Percentiles rank a stretch among this genome's conserved stretches.
Conservation (phyloP, 2,113 vertebrate species). For the Cynoglossus semilaevis region DNA sequence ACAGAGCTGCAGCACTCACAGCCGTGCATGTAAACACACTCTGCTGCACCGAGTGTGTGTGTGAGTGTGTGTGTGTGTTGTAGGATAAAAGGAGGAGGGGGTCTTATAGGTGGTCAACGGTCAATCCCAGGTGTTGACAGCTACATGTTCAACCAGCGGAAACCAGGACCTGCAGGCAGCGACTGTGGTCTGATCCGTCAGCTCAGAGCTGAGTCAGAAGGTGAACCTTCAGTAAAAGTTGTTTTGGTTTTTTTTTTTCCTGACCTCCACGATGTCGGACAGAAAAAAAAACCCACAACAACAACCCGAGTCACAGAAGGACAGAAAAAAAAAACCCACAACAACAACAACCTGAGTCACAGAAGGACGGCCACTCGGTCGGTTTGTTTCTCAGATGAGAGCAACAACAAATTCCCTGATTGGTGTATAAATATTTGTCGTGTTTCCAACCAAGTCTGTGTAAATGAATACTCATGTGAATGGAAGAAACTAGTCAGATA, state of each 20-base stretch:
- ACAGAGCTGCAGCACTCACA: slow-evolving; percentile 44
- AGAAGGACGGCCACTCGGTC: too few species aligned
- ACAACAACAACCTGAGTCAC: too few species aligned
- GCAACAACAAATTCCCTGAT: too few species aligned
- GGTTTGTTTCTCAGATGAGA: too few species aligned
- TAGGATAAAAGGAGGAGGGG: background rate
- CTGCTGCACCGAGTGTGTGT: background rate
- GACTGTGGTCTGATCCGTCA: slow-evolving; percentile 43
- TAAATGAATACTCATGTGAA: too few species aligned
- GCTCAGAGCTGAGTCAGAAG: slow-evolving; percentile 13
- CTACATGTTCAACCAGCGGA: slow-evolving; percentile 42
- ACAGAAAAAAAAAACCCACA: too few species aligned
- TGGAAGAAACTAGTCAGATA: too few species aligned
- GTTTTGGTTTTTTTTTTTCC: slow-evolving; percentile 32
- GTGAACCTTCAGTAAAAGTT: slow-evolving; percentile 24
- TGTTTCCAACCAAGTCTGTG: too few species aligned
- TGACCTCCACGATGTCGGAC: too few species aligned
- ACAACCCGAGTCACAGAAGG: too few species aligned
- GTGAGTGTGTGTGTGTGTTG: background rate
- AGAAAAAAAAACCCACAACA: too few species aligned
- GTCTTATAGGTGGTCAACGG: slow-evolving; percentile 7
- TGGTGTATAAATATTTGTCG: too few species aligned
- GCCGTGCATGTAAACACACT: slow-evolving; percentile 14
- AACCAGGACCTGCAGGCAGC: slow-evolving; percentile 39
- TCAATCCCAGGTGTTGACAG: slow-evolving; percentile 39